These are phyloP conservation scores for Diarsia mendica DNA, from an alignment of 2,888 invertebrate genomes.

Conservation along the genomic window DNA sequence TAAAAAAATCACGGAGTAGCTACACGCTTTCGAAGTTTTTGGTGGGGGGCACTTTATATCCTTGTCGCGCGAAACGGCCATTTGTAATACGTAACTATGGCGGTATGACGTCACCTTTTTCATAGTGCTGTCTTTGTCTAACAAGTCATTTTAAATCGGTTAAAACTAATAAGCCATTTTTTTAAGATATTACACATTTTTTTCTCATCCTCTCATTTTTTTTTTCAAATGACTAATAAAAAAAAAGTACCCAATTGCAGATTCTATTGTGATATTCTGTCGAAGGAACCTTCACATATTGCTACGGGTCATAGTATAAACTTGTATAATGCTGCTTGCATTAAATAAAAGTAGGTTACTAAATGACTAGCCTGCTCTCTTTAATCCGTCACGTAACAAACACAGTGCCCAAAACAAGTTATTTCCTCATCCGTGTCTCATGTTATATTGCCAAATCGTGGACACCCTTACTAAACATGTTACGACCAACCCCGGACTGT, in stretches of 20 bases:
- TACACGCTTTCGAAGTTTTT: too few species aligned
- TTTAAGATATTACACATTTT: too few species aligned
- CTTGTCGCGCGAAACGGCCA: too few species aligned
- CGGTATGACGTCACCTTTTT: too few species aligned
- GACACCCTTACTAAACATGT: constrained; percentile 72
- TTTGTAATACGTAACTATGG: too few species aligned
- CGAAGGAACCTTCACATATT: background rate
- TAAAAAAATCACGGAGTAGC: too few species aligned
- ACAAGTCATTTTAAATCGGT: too few species aligned
- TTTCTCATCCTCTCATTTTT: too few species aligned
- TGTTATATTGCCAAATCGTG: constrained; percentile 67
- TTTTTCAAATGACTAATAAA: too few species aligned
- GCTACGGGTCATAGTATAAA: background rate
- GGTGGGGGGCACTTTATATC: too few species aligned
- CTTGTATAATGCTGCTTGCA: background rate
- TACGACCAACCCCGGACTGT: constrained; percentile 59
- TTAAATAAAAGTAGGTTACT: background rate
- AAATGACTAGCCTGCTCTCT: background rate
- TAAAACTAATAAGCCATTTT: too few species aligned
- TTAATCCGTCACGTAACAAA: constrained; percentile 53
- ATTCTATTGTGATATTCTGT: background rate
- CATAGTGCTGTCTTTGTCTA: too few species aligned
- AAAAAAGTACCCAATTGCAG: background rate
- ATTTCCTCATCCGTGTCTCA: constrained; percentile 57
- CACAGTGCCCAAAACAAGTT: constrained; percentile 59